These are phyloP conservation scores for Spodoptera littoralis DNA, from an alignment of 2,888 invertebrate species.

Conservation along the genomic window DNA sequence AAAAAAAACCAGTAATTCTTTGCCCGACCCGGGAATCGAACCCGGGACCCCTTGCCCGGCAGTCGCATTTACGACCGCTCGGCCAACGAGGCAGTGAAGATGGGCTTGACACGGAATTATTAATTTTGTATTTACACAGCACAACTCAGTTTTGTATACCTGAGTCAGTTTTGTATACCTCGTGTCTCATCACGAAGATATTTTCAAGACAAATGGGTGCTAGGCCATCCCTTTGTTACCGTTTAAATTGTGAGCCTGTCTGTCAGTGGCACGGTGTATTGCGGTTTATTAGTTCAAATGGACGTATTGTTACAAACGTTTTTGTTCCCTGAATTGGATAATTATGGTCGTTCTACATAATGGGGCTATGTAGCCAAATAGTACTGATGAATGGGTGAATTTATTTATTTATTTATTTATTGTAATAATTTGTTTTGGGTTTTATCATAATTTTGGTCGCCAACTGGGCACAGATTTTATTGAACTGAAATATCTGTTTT, in stretches of 20 bases:
- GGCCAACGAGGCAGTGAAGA: too few species aligned
- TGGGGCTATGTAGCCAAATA: slow-evolving; percentile 21
- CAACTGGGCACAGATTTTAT: too few species aligned
- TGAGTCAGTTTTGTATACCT: slow-evolving; percentile 22
- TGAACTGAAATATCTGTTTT: too few species aligned
- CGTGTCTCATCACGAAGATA: slow-evolving; percentile 27
- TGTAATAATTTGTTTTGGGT: too few species aligned
- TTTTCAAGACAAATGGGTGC: slow-evolving; percentile 54
- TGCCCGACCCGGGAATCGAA: too few species aligned
- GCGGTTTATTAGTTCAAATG: slow-evolving; percentile 52
- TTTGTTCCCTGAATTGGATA: slow-evolving; percentile 48
- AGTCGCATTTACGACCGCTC: too few species aligned
- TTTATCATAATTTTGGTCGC: too few species aligned
- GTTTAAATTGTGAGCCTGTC: slow-evolving; percentile 58
- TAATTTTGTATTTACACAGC: not conserved
- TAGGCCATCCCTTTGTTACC: slow-evolving; percentile 50
- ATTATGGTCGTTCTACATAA: slow-evolving; percentile 45
- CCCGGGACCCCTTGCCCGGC: too few species aligned
- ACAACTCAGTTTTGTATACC: slow-evolving; percentile 7
- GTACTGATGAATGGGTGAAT: slow-evolving; percentile 16
- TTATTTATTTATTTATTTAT: too few species aligned
- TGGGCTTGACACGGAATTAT: not conserved
- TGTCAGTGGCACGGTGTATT: slow-evolving; percentile 50
- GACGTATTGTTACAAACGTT: slow-evolving; percentile 54
- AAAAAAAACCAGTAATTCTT: too few species aligned